Conservation (phyloP, 2,888 invertebrate genomes). For the Phortica magna region DNA sequence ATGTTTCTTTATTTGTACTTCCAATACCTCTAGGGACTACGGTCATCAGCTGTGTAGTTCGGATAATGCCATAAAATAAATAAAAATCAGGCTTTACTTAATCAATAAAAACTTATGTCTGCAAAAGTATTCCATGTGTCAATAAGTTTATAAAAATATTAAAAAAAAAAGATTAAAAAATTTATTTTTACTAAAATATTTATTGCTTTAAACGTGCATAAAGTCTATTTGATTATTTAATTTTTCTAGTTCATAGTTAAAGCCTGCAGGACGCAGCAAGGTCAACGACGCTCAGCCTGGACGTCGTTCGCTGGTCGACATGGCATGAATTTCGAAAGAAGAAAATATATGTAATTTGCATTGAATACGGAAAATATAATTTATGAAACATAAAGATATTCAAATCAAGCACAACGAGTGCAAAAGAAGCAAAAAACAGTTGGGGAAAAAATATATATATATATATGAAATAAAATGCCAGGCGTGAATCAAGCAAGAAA, state of each 20-base stretch:
- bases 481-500: background rate
- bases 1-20: too few relatives aligned
- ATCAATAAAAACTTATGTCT: too few relatives aligned
- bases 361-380: slow-evolving; percentile 47
- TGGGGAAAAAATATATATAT: background rate
- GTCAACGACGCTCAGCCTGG: background rate
- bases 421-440: slow-evolving; percentile 2
- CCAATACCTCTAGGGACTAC: too few relatives aligned
- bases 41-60: too few relatives aligned
- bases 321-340: slow-evolving; percentile 20
- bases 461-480: background rate
- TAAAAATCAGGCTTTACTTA: too few relatives aligned
- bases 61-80: too few relatives aligned
- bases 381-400: slow-evolving; percentile 48
- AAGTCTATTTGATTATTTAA: too few relatives aligned
- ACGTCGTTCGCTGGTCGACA: background rate
- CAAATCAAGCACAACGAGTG: slow-evolving; percentile 35
- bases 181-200: too few relatives aligned
- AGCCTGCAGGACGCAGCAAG: background rate
- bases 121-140: too few relatives aligned
- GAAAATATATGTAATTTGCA: slow-evolving; percentile 45
- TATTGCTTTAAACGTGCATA: too few relatives aligned
- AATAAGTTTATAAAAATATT: too few relatives aligned
- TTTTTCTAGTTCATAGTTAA: background rate
- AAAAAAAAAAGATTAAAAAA: too few relatives aligned